Evolutionary conservation across 2,113 vertebrate species (phyloP).

Genomic region (Thomomys bottae): DNA sequence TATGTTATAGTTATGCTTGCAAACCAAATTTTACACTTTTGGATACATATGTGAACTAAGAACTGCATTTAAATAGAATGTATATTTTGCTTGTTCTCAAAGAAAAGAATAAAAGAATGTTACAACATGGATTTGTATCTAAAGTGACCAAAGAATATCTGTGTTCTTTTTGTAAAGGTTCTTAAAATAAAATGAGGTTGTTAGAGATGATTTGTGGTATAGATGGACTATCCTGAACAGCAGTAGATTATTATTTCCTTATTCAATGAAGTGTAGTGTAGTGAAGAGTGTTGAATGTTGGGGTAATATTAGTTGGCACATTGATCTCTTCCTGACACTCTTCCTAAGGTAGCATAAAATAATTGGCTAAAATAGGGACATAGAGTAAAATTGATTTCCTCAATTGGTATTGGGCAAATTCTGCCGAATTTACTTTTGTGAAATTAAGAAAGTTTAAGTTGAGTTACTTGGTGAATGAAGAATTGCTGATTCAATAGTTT

Average conservation of each 20-base stretch:
- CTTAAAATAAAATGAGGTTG: background rate
- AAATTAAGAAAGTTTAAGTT: conserved; percentile 49
- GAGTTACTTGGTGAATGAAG: background rate
- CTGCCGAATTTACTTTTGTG: conserved; percentile 54
- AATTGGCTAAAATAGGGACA: conserved; percentile 64
- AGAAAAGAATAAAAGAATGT: background rate
- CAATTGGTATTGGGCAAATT: conserved; percentile 48
- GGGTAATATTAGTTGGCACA: background rate
- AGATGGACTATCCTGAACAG: background rate
- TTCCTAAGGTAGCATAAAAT: conserved; percentile 37
- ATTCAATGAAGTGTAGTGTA: background rate
- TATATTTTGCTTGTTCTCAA: conserved; percentile 2
- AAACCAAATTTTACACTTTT: conserved; percentile 47
- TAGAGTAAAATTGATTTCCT: conserved; percentile 36
- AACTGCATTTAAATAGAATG: conserved; percentile 41
- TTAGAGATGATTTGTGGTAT: conserved; percentile 15
- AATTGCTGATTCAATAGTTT: conserved; percentile 45
- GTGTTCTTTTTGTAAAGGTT: background rate
- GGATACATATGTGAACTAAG: background rate
- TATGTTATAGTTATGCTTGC: background rate
- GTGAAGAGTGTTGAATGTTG: conserved; percentile 7
- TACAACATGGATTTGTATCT: background rate
- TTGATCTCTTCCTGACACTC: conserved; percentile 15
- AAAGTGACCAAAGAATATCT: background rate
- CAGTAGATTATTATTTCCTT: background rate